phyloP scores from a whole-genome alignment of 2,888 invertebrate genomes.

The Pocota personata region DNA sequence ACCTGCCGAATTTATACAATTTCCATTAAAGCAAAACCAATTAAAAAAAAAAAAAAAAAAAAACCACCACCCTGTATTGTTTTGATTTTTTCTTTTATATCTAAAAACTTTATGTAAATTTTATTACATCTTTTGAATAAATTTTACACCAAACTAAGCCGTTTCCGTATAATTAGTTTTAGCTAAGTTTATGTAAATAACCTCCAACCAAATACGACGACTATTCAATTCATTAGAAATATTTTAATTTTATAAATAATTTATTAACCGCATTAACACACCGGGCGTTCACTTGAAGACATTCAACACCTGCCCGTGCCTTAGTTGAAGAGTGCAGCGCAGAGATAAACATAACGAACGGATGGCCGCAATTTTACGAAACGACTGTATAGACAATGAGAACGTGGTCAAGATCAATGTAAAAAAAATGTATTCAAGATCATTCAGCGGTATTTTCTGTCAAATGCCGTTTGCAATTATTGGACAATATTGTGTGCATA shows the following conservation, averaged over 20 bases:
- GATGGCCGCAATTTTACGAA: constrained; percentile 24
- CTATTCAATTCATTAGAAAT: constrained; percentile 19
- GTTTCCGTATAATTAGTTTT: constrained; percentile 1
- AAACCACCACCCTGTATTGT: not conserved
- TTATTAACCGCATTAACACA: constrained; percentile 19
- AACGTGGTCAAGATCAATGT: constrained; percentile 53
- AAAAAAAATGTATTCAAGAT: constrained; percentile 54
- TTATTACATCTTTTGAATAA: not conserved
- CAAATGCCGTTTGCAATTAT: constrained; percentile 3
- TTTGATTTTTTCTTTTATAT: not conserved
- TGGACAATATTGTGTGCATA: not conserved
- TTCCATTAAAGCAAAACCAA: not conserved
- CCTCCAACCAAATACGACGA: not conserved
- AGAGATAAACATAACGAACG: constrained; percentile 11
- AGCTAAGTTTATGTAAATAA: not conserved
- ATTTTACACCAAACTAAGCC: not conserved
- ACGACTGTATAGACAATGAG: constrained; percentile 40
- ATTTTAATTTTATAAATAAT: constrained; percentile 43
- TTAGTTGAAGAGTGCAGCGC: not conserved
- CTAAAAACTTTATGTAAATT: not conserved
- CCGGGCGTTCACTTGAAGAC: constrained; percentile 5
- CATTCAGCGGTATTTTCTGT: constrained; percentile 40
- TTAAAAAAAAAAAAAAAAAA: not conserved
- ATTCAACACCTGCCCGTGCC: constrained; percentile 11
- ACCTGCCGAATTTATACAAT: too few relatives aligned